phyloP scores from a whole-genome alignment of 1,140 invertebrate species.

The Pogonomyrmex barbatus region DNA sequence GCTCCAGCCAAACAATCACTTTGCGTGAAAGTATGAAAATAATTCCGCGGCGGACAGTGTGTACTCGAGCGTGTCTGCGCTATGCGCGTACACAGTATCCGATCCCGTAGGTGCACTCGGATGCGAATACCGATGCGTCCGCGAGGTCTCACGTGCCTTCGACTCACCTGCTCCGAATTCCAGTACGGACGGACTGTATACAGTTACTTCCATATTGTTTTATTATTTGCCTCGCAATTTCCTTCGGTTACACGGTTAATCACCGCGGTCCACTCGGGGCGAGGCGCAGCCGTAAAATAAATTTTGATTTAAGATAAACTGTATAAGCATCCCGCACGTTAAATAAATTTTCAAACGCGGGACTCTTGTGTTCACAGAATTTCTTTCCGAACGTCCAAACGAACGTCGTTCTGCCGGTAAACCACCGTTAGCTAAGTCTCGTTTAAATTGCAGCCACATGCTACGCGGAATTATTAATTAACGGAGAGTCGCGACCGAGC shows the following conservation, averaged over 20 bases:
- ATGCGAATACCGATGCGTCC: conserved; percentile 67
- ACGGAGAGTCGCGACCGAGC: conserved; percentile 39
- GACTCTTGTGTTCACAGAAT: conserved; percentile 27
- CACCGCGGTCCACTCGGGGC: neutral
- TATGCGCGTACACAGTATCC: conserved; percentile 12
- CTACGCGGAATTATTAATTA: conserved; percentile 56
- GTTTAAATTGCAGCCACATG: conserved; percentile 57
- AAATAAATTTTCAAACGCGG: conserved; percentile 6
- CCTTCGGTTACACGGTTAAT: neutral
- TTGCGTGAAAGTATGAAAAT: conserved; percentile 86
- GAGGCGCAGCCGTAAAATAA: conserved; percentile 16
- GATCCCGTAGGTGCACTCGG: conserved; percentile 39
- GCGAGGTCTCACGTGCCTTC: conserved; percentile 58
- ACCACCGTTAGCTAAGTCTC: conserved; percentile 53
- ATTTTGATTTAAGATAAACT: conserved; percentile 25
- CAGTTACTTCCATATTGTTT: conserved; percentile 58
- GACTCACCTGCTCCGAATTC: conserved; percentile 73
- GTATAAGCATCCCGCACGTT: neutral
- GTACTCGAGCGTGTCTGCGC: conserved; percentile 48
- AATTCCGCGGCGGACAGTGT: conserved; percentile 76
- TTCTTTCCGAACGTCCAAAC: neutral
- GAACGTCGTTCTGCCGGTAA: neutral
- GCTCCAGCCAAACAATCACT: conserved; percentile 84
- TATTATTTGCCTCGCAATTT: conserved; percentile 40
- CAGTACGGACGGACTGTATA: conserved; percentile 44